A percentile compares a stretch with the other conserved stretches of the same genome.
phyloP scores from a whole-genome alignment of 1,140 invertebrate genomes.

The Psix sp. region DNA sequence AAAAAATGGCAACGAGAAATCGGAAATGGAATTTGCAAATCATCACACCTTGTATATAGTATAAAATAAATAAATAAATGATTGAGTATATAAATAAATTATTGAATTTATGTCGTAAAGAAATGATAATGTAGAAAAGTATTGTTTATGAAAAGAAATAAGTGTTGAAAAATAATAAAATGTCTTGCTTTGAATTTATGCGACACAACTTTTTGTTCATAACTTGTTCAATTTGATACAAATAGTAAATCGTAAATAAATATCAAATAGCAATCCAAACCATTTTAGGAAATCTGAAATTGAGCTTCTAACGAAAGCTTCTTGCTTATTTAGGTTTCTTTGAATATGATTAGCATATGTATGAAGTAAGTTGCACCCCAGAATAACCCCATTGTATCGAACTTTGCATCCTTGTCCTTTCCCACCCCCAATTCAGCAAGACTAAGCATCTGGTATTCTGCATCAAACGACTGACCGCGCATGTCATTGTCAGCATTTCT shows the following conservation, averaged over 20 bases:
- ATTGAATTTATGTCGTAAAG: no score
- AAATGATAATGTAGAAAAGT: no score
- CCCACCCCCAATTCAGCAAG: constrained; percentile 21
- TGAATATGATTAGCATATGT: constrained; percentile 73
- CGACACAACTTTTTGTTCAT: no score
- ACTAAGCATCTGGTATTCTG: constrained; percentile 42
- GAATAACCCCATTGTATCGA: constrained; percentile 50
- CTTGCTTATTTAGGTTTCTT: constrained; percentile 61
- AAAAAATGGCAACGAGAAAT: constrained; percentile 69
- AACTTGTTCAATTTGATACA: no score
- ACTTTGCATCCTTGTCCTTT: constrained; percentile 22
- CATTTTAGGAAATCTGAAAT: constrained; percentile 40
- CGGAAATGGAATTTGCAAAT: constrained; percentile 39
- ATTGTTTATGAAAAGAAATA: no score
- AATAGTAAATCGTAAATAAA: no score
- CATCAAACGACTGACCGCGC: constrained; percentile 67
- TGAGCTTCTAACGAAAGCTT: constrained; percentile 59
- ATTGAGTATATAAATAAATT: no score
- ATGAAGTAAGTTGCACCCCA: constrained; percentile 64
- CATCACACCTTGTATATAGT: no score
- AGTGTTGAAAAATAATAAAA: no score
- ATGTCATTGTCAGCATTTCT: constrained; percentile 68
- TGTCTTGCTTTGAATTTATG: no score
- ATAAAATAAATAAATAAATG: no score
- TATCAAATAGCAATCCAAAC: no score